Conservation (phyloP, 2,888 invertebrate species). For the Arctia plantaginis region DNA sequence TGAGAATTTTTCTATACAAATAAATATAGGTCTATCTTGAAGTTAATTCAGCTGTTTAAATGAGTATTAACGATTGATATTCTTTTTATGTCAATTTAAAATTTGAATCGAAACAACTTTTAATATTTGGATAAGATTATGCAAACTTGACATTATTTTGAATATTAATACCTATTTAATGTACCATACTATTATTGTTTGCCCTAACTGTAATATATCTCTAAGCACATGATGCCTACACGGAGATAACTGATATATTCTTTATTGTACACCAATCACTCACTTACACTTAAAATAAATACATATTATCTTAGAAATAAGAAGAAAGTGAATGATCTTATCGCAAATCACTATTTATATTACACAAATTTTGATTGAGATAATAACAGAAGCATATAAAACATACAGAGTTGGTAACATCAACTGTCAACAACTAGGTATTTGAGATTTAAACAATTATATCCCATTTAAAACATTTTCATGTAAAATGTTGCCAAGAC, state of each 20-base stretch:
- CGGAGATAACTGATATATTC: neutral
- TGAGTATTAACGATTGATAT: slow-evolving; percentile 37
- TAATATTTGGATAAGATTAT: neutral
- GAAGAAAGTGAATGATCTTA: too few species aligned
- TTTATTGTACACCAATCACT: neutral
- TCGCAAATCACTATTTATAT: too few species aligned
- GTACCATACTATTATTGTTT: neutral
- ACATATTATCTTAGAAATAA: too few species aligned
- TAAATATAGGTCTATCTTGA: slow-evolving; percentile 46
- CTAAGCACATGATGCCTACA: neutral
- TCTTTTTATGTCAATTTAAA: slow-evolving; percentile 18
- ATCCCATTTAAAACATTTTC: too few species aligned
- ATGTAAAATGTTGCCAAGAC: too few species aligned
- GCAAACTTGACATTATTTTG: neutral
- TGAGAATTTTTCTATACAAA: slow-evolving; percentile 57
- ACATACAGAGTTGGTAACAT: too few species aligned
- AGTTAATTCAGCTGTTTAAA: slow-evolving; percentile 45
- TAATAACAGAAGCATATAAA: too few species aligned
- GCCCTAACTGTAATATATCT: neutral
- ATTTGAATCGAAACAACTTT: neutral
- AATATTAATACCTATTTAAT: neutral
- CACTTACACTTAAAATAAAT: too few species aligned
- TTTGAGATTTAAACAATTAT: too few species aligned
- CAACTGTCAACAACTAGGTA: too few species aligned
- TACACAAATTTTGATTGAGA: too few species aligned